These are phyloP conservation scores for Drosophila neonasuta DNA, from an alignment of 2,888 invertebrate genomes.

Conservation along the genomic window DNA sequence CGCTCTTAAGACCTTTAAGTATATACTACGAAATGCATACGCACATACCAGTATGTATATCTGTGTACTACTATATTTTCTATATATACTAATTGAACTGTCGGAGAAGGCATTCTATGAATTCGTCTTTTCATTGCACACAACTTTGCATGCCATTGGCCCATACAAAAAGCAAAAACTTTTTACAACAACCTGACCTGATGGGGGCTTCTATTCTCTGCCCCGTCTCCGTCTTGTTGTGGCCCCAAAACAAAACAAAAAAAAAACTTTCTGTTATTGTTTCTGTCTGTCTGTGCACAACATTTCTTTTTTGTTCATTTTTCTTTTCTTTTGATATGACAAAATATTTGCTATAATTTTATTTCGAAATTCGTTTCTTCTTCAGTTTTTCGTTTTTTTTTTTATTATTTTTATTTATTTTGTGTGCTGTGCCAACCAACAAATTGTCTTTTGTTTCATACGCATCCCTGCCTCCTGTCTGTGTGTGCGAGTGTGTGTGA, in stretches of 20 bases:
- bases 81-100: constrained; percentile 55
- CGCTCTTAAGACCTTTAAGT: constrained; percentile 24
- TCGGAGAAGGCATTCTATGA: constrained; percentile 32
- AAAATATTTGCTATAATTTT: constrained; percentile 65
- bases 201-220: constrained; percentile 7
- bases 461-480: constrained; percentile 6
- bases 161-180: constrained; percentile 34
- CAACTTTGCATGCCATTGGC: constrained; percentile 63
- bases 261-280: constrained; percentile 31
- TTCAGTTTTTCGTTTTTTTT: constrained; percentile 12
- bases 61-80: constrained; percentile 8
- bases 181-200: constrained; percentile 31
- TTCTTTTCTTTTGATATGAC: constrained; percentile 51
- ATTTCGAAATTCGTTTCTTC: constrained; percentile 32
- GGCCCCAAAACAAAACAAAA: background rate
- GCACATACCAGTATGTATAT: constrained; percentile 22
- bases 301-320: constrained; percentile 8
- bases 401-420: constrained; percentile 15
- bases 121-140: constrained; percentile 44
- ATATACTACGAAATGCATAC: constrained; percentile 23
- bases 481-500: constrained; percentile 1
- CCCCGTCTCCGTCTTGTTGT: background rate
- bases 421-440: constrained; percentile 22
- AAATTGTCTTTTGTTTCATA: constrained; percentile 37
- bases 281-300: constrained; percentile 23